Conservation (phyloP, 2,888 invertebrate genomes). For the Plebejus anna region DNA sequence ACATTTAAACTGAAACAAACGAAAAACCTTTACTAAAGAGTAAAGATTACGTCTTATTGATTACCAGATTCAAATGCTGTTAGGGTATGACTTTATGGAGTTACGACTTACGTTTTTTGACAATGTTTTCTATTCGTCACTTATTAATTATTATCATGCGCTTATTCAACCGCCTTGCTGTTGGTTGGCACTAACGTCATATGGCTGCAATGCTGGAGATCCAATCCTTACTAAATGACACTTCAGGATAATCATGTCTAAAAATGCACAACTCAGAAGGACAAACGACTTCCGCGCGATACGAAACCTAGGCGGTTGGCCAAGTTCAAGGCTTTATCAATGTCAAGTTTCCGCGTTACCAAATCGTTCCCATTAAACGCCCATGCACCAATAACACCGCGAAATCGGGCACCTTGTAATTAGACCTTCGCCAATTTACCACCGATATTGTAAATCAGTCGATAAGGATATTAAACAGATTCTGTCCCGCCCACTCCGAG, state of each 20-base stretch:
- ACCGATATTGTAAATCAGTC: constrained; percentile 22
- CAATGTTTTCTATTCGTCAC: no score
- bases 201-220: no score
- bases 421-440: constrained; percentile 19
- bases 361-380: constrained; percentile 37
- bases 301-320: constrained; percentile 29
- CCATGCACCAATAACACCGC: constrained; percentile 18
- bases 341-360: constrained; percentile 57
- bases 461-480: constrained; percentile 34
- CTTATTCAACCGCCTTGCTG: no score
- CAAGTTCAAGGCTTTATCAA: constrained; percentile 55
- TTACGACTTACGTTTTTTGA: no score
- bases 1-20: not conserved
- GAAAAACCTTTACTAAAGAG: no score
- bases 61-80: no score
- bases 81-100: no score
- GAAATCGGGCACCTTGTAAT: constrained; percentile 22
- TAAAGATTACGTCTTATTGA: no score
- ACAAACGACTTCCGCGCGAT: constrained; percentile 21
- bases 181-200: no score
- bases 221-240: no score
- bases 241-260: no score
- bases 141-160: no score
- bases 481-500: constrained; percentile 35
- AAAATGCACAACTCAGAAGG: not conserved